These are phyloP conservation scores for Anhinga anhinga DNA, from an alignment of 2,113 vertebrate species.

Conservation along the genomic window DNA sequence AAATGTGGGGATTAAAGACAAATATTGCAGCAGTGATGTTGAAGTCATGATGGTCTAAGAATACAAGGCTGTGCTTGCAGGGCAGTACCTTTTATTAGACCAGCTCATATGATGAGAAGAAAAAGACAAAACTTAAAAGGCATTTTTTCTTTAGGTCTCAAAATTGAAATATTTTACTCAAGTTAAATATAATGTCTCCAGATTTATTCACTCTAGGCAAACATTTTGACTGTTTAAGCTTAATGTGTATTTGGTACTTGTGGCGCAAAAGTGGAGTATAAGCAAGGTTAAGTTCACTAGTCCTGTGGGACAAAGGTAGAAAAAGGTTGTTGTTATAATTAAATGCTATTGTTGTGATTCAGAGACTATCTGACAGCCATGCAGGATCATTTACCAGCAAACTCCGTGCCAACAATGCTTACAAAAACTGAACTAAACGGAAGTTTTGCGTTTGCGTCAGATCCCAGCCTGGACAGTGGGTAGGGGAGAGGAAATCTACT, in stretches of 20 bases:
- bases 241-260: not conserved
- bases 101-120: not conserved
- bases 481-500: slow-evolving; percentile 17
- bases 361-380: not conserved
- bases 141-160: not conserved
- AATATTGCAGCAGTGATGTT: not conserved
- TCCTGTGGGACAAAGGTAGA: not conserved
- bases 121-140: not conserved
- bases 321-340: not conserved
- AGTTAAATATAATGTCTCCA: not conserved
- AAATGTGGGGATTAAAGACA: not conserved
- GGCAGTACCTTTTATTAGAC: not conserved
- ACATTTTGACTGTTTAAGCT: not conserved
- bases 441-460: slow-evolving; percentile 38
- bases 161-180: not conserved
- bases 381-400: not conserved
- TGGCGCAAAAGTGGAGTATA: not conserved
- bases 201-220: not conserved
- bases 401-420: not conserved
- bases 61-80: not conserved
- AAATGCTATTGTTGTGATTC: not conserved
- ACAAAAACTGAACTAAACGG: not conserved
- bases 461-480: not conserved
- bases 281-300: not conserved
- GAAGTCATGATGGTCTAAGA: not conserved